Evolutionary conservation across 1,140 invertebrate species (phyloP).

Genomic region (Drosophila lowei): DNA sequence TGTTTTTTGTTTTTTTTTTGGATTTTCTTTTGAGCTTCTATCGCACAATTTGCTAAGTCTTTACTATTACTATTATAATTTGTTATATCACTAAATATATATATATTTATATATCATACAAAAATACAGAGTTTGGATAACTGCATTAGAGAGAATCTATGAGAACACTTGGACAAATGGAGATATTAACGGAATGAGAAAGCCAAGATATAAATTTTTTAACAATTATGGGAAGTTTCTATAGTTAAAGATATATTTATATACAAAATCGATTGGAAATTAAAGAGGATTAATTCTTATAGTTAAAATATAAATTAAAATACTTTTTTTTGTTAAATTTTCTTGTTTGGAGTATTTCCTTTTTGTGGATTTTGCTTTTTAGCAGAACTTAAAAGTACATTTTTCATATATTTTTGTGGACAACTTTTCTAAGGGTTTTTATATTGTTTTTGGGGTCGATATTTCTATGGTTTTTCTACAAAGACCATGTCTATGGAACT

Average conservation of each 20-base stretch:
- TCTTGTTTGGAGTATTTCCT: slow-evolving; percentile 57
- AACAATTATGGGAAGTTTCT: neutral
- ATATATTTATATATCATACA: slow-evolving; percentile 30
- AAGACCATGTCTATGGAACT: slow-evolving; percentile 37
- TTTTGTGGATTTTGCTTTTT: slow-evolving; percentile 22
- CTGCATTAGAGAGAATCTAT: slow-evolving; percentile 19
- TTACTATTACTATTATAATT: slow-evolving; percentile 6
- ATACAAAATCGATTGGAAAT: slow-evolving; percentile 30
- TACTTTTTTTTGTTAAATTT: slow-evolving; percentile 61
- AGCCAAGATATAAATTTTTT: slow-evolving; percentile 12
- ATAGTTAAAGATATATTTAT: slow-evolving; percentile 17
- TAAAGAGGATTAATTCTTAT: slow-evolving; percentile 21
- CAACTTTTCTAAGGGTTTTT: slow-evolving; percentile 36
- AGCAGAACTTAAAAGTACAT: slow-evolving; percentile 31
- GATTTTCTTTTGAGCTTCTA: slow-evolving; percentile 68
- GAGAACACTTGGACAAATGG: slow-evolving; percentile 14
- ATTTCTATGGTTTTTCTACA: slow-evolving; percentile 45
- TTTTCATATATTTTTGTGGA: slow-evolving; percentile 44
- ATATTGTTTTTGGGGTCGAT: slow-evolving; percentile 3
- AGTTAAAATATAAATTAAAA: slow-evolving; percentile 57
- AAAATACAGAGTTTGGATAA: slow-evolving; percentile 27
- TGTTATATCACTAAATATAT: slow-evolving; percentile 10
- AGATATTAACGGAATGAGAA: slow-evolving; percentile 52
- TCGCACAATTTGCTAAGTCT: slow-evolving; percentile 36
- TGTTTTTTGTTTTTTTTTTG: slow-evolving; percentile 38